Evolutionary conservation across 2,113 vertebrate species (phyloP), one percentile per base, ranked within the genome.

Genomic region (Hemibagrus wyckioides): DNA sequence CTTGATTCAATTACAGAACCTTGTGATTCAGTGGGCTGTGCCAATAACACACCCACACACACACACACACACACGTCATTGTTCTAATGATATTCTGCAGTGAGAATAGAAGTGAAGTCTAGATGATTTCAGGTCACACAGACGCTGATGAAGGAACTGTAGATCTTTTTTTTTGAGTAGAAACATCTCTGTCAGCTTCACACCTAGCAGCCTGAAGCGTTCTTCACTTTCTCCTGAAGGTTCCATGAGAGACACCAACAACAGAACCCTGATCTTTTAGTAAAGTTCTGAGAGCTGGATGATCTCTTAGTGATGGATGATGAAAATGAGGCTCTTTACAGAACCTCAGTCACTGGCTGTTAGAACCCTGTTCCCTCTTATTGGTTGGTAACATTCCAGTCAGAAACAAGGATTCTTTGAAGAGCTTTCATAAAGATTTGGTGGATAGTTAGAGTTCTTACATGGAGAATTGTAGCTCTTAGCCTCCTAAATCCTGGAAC

Each of bases 21-120:
- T 59, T 71, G 75, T 85, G 81, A 90, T 88, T 88, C 87, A 87
- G 79, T 41, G 83, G 52, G 41, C 57, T 28, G 83, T 65, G 85
- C 23, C 39, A 75, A 25, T 44, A 44, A 44, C 71, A 25, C 39
- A 25, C 71, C 25, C 71, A 44, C 39, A 41, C 69, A 41, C 69
- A 44, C 41, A 6, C 41, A 44, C 41, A 44, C 41, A 44, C 41
- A 57, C 54, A 56, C 4, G 19, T 17, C 19, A 15, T 2, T 44
- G 41, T 44, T 44, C 3, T 44, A 44, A 44, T 44, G 41, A 44
- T 44, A 6, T 44, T 44, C 41, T 44, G 41, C 41, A 44, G 41
- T 44, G 6, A 44, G 6, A 4, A 6, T 44, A 44, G 41, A 44
- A 44, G 41, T 44, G 41, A 44, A 44, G 41, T 44, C 41, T 6